Conservation (phyloP, 2,797 vertebrate genomes). For the Lemur catta region DNA sequence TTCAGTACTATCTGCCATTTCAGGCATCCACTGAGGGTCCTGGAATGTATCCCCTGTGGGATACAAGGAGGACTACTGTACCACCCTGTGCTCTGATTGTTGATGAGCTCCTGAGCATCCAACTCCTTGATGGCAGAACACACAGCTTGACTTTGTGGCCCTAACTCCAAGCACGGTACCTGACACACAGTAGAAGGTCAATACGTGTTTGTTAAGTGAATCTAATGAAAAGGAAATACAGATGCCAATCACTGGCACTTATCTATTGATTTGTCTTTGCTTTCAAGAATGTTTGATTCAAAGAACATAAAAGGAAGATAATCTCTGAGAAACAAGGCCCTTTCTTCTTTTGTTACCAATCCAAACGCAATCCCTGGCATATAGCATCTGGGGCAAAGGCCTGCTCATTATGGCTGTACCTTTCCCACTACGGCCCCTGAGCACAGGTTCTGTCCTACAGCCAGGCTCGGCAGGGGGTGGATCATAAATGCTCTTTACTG, state of each 20-base stretch:
- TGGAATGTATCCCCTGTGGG: neutral
- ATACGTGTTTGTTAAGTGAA: neutral
- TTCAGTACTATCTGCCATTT: neutral
- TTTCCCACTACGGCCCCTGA: neutral
- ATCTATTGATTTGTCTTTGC: conserved; percentile 29
- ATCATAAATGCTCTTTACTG: neutral
- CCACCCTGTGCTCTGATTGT: neutral
- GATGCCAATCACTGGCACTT: neutral
- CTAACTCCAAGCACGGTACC: neutral
- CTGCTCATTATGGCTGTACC: neutral
- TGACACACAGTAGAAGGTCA: neutral
- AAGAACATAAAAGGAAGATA: conserved; percentile 48
- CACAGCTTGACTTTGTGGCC: neutral
- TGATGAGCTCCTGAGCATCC: neutral
- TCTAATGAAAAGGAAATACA: conserved; percentile 23
- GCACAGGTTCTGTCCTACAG: neutral
- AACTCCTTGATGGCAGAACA: neutral
- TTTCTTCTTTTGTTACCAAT: neutral
- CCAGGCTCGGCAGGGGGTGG: neutral
- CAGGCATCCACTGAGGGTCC: neutral
- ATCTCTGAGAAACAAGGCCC: neutral
- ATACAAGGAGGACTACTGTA: neutral
- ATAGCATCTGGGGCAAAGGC: neutral
- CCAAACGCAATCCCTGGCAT: neutral
- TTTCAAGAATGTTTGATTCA: conserved; percentile 46